phyloP scores from a whole-genome alignment of 2,797 vertebrate genomes.

The Hapalemur alaotrensis region DNA sequence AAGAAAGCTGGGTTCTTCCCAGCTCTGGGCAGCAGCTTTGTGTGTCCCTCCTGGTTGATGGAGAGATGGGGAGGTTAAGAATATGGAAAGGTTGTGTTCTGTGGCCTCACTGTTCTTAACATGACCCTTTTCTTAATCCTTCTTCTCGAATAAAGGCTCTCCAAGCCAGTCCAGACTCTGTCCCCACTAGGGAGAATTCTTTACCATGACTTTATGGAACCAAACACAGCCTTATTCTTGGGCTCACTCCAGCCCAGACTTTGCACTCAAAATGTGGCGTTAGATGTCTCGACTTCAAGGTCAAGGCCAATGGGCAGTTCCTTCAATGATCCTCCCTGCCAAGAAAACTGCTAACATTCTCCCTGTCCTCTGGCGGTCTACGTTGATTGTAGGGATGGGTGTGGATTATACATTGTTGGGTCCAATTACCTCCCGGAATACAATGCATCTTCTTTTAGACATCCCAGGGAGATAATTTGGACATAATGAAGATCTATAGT shows the following conservation, averaged over 20 bases:
- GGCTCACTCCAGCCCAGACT: background rate
- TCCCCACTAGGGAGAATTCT: background rate
- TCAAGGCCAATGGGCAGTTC: conserved; percentile 8
- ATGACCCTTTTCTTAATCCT: background rate
- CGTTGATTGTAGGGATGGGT: conserved; percentile 33
- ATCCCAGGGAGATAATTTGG: conserved; percentile 82
- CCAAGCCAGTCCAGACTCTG: background rate
- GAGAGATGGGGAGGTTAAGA: background rate
- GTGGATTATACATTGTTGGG: conserved; percentile 35
- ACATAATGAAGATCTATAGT: conserved; percentile 85
- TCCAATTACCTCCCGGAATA: conserved; percentile 71
- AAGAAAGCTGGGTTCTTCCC: background rate
- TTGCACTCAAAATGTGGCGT: background rate
- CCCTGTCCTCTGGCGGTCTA: background rate
- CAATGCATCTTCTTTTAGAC: conserved; percentile 74
- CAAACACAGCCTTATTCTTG: background rate
- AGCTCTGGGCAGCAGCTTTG: background rate
- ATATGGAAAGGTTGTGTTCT: background rate
- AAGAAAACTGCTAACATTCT: conserved; percentile 17
- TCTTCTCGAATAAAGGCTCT: background rate
- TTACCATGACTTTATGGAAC: background rate
- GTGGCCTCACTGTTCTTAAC: background rate
- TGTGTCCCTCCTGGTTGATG: background rate
- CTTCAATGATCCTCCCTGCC: background rate
- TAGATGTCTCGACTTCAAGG: conserved; percentile 54